These are phyloP conservation scores for Perognathus longimembris DNA, from an alignment of 2,113 vertebrate genomes.

Conservation along the genomic window DNA sequence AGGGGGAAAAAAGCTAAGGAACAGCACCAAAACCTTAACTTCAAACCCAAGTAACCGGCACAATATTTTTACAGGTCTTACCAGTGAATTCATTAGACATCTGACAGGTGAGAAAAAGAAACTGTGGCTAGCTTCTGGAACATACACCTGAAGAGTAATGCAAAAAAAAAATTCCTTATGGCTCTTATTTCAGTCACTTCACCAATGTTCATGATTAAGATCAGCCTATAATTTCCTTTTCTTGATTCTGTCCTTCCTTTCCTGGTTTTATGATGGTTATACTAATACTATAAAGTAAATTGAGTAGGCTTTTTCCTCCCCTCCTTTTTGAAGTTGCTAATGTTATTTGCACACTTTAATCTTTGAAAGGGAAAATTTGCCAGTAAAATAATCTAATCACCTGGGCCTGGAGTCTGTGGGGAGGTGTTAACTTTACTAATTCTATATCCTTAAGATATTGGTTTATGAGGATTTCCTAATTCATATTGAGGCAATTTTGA, in stretches of 20 bases:
- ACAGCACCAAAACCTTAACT: too few relatives aligned
- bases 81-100: too few relatives aligned
- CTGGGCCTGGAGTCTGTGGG: neutral
- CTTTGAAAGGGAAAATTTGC: neutral
- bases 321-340: slow-evolving; percentile 7
- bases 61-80: too few relatives aligned
- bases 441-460: slow-evolving; percentile 2
- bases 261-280: slow-evolving; percentile 1
- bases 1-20: too few relatives aligned
- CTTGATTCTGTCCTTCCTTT: slow-evolving; percentile 8
- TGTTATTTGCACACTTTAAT: slow-evolving; percentile 23
- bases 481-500: slow-evolving; percentile 44
- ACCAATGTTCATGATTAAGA: slow-evolving; percentile 32
- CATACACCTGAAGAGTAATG: too few relatives aligned
- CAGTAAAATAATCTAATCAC: slow-evolving; percentile 34
- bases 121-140: too few relatives aligned
- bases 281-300: slow-evolving; percentile 18
- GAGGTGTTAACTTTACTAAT: neutral
- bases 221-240: neutral
- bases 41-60: too few relatives aligned
- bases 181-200: neutral
- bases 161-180: neutral
- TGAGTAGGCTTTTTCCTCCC: neutral
- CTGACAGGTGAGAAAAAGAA: too few relatives aligned
- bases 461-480: slow-evolving; percentile 5